A percentile compares a stretch with the other conserved stretches of the same genome.
These are phyloP conservation scores for Pomatorhinus ruficollis DNA, from an alignment of 2,113 vertebrate genomes.

Conservation along the genomic window DNA sequence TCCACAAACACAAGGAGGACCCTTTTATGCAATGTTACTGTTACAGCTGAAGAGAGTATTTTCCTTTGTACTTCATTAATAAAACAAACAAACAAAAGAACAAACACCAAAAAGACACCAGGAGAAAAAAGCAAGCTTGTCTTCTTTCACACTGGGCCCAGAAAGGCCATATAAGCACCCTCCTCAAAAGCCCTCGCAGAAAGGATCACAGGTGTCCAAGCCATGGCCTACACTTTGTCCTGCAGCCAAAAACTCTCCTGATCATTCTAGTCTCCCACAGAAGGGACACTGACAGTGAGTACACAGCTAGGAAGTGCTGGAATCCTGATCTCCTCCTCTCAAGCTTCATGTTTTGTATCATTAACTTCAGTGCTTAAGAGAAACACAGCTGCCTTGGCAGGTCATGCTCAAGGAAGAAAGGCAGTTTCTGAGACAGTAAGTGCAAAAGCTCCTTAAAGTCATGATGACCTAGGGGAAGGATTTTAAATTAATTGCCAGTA, in stretches of 20 bases:
- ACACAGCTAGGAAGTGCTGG: neutral
- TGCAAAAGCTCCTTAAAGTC: slow-evolving; percentile 10
- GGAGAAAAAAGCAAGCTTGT: neutral
- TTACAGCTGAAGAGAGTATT: neutral
- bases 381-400: slow-evolving; percentile 43
- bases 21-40: neutral
- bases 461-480: neutral
- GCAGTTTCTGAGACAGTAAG: neutral
- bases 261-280: neutral
- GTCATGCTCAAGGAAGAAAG: neutral
- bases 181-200: neutral
- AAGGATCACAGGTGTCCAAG: neutral
- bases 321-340: neutral
- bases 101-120: neutral
- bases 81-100: neutral
- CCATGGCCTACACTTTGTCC: neutral
- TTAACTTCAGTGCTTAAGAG: neutral
- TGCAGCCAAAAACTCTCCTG: neutral
- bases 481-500: neutral
- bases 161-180: neutral
- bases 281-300: neutral
- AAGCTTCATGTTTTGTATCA: neutral
- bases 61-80: neutral
- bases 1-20: neutral
- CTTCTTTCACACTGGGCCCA: neutral